These are phyloP conservation scores for Bombus confusus DNA, from an alignment of 1,140 invertebrate species.

Conservation along the genomic window DNA sequence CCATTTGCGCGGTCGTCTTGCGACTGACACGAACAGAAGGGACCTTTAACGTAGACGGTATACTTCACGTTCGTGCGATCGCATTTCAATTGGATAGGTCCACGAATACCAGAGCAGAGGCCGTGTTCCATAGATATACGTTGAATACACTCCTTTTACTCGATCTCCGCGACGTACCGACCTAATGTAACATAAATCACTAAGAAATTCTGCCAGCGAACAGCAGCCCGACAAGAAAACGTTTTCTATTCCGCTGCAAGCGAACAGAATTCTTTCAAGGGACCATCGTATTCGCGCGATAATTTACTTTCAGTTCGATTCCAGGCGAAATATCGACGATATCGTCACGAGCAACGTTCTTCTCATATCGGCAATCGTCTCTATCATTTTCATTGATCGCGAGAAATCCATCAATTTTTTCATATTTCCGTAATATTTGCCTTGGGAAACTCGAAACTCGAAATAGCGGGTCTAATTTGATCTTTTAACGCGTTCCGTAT, in stretches of 20 bases:
- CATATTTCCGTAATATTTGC: neutral
- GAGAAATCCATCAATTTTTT: neutral
- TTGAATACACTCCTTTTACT: constrained; percentile 6
- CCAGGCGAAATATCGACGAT: neutral
- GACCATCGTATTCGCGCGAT: constrained; percentile 9
- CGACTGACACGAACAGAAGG: constrained; percentile 38
- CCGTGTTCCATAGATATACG: constrained; percentile 9
- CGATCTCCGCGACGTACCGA: constrained; percentile 51
- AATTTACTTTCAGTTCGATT: neutral
- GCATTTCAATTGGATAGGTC: constrained; percentile 62
- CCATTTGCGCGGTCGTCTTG: constrained; percentile 47
- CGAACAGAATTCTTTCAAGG: neutral
- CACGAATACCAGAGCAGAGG: constrained; percentile 24
- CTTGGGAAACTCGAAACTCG: too few species aligned
- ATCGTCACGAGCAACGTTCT: neutral
- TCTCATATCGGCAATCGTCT: neutral
- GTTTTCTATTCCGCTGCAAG: constrained; percentile 11
- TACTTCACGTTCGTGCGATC: constrained; percentile 58
- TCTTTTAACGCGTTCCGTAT: too few species aligned
- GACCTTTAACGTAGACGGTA: constrained; percentile 26
- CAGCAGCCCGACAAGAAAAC: constrained; percentile 20
- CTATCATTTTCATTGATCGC: neutral
- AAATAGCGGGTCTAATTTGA: too few species aligned
- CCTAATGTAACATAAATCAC: constrained; percentile 63
- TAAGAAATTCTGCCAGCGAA: constrained; percentile 35